Conservation (phyloP, 2,888 invertebrate species). For the Dinocampus coccinellae region DNA sequence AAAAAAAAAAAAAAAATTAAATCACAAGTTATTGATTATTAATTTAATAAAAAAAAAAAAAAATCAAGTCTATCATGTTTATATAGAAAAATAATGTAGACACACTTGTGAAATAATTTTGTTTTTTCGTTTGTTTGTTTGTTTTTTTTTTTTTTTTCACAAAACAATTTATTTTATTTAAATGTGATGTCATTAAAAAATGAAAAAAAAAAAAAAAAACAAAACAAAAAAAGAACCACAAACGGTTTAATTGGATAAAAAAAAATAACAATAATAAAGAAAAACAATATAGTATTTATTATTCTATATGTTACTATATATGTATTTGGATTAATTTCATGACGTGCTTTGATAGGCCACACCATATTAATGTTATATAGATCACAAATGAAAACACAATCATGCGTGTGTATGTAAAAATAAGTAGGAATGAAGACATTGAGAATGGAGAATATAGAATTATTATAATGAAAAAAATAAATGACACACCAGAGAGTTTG, state of each 20-base stretch:
- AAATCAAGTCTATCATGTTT: slow-evolving; percentile 10
- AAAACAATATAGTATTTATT: slow-evolving; percentile 11
- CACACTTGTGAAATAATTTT: not conserved
- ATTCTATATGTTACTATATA: not conserved
- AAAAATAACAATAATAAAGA: slow-evolving; percentile 8
- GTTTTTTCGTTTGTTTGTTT: too few species aligned
- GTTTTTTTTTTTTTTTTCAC: not conserved
- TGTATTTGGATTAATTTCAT: slow-evolving; percentile 20
- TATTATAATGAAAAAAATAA: slow-evolving; percentile 24
- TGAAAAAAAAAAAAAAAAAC: slow-evolving; percentile 20
- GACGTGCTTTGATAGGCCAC: slow-evolving; percentile 8
- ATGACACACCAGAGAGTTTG: not conserved
- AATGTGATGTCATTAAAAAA: not conserved
- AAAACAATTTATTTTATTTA: not conserved
- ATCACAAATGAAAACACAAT: not conserved
- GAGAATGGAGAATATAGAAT: slow-evolving; percentile 19
- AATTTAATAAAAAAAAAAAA: too few species aligned
- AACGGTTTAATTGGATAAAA: slow-evolving; percentile 32
- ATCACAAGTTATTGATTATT: slow-evolving; percentile 25
- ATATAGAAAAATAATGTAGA: not conserved
- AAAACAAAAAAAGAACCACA: slow-evolving; percentile 19
- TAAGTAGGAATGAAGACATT: slow-evolving; percentile 25
- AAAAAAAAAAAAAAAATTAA: slow-evolving; percentile 18
- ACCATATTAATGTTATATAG: slow-evolving; percentile 3
- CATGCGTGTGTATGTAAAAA: slow-evolving; percentile 4